Evolutionary conservation across 2,797 vertebrate genomes (phyloP), one percentile per base, ranked within the genome.

Genomic region (Tinamus major): DNA sequence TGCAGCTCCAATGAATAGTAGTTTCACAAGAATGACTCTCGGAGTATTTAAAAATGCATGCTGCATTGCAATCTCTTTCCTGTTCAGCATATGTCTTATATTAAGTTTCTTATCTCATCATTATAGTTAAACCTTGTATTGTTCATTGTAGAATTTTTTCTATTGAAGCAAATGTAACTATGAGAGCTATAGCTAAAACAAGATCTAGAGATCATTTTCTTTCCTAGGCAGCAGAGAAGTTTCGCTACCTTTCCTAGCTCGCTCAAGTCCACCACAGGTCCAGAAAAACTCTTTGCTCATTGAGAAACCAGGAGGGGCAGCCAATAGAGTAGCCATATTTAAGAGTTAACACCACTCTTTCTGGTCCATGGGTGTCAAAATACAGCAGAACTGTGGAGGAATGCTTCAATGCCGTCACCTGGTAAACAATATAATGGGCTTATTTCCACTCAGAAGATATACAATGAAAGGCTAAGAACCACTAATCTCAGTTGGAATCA

Each of bases 1-100:
- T 87, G 81, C 62, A 85, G 65, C 33, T 75, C 37, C 93, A 90
- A 56, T 0, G 8, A 94, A 75, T 58, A 91, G 72, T 33, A 94
- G 23, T 69, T 92, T 93, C 89, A 95, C 1, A 6, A 58, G 65
- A 83, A 89, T 68, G 56, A 44, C 33, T 79, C 68, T 89, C n/a
- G 48, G 67, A 74, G 70, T 90, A 62, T 90, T 93, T 85, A 92
- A 91, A 93, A 53, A 33, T 42, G 68, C 13, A 42, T 7, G 1
- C 20, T 44, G 24, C 17, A 44, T 13, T 41, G 9, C 68, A 91
- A 61, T 71, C 58, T 82, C 64, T 85, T 79, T 65, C 19, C 37
- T 71, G 35, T 44, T 87, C 41, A 64, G 44, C 68, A 53, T 88
- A 85, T 87, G 53, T 82, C 84, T 81, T 84, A 8, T 39, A 81